A percentile compares a stretch with the other conserved stretches of the same genome.
Evolutionary conservation across 2,888 invertebrate genomes (phyloP).

Genomic region (Caenorhabditis becei): DNA sequence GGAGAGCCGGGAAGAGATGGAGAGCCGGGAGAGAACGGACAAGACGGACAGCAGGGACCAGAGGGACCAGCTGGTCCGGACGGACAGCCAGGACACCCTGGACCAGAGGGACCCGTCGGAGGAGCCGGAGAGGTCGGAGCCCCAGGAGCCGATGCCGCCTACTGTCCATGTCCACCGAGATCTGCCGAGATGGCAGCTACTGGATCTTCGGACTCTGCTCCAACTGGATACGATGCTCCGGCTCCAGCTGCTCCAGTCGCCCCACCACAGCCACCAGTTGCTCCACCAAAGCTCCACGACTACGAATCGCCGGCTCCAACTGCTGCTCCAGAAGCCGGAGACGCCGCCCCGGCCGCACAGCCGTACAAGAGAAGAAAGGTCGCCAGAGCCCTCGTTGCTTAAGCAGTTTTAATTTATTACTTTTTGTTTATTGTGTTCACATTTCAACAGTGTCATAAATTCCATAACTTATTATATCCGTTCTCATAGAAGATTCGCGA

Average conservation of each 20-base stretch:
- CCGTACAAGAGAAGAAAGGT: constrained; percentile 55
- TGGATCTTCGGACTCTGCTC: constrained; percentile 22
- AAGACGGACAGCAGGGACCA: constrained; percentile 57
- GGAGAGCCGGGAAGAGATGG: constrained; percentile 60
- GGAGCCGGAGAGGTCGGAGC: constrained; percentile 49
- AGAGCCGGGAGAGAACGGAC: constrained; percentile 54
- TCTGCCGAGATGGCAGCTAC: constrained; percentile 53
- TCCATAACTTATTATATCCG: too few species aligned
- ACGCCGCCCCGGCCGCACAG: constrained; percentile 51
- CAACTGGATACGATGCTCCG: constrained; percentile 41
- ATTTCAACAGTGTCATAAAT: constrained; percentile 19
- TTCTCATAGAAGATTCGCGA: too few species aligned
- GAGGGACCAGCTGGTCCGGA: constrained; percentile 50
- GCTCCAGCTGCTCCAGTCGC: constrained; percentile 32
- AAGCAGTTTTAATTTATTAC: background rate
- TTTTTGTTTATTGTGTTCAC: too few species aligned
- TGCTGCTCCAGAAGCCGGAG: constrained; percentile 18
- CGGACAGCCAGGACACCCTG: constrained; percentile 56
- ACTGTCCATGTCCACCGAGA: constrained; percentile 59
- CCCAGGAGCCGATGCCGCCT: constrained; percentile 59
- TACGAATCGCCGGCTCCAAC: constrained; percentile 50
- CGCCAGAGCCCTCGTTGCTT: constrained; percentile 40
- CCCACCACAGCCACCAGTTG: constrained; percentile 38
- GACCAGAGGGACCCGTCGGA: constrained; percentile 48
- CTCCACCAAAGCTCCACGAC: constrained; percentile 51